Conservation (phyloP, 2,113 vertebrate species). For the Drymodes brunneopygia region DNA sequence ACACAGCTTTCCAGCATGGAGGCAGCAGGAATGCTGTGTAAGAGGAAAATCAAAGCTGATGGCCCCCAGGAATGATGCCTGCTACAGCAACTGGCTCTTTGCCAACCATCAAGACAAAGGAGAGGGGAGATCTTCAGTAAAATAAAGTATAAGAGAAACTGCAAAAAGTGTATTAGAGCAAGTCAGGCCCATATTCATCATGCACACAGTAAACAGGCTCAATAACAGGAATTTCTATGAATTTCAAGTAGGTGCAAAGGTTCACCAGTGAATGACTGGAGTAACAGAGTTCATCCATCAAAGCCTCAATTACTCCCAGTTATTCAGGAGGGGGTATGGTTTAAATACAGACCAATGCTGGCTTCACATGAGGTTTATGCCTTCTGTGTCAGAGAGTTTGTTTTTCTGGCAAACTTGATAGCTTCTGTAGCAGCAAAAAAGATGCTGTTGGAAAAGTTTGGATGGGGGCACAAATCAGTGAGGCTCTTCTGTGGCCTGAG, state of each 20-base stretch:
- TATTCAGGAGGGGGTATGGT: background rate
- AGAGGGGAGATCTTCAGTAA: background rate
- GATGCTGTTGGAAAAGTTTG: background rate
- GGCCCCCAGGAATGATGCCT: background rate
- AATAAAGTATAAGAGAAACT: background rate
- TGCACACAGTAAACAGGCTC: constrained; percentile 6
- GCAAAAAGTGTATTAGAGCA: background rate
- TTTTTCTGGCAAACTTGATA: background rate
- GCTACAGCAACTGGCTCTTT: background rate
- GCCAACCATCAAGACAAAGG: background rate
- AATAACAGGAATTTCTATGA: constrained; percentile 22
- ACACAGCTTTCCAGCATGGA: background rate
- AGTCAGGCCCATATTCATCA: background rate
- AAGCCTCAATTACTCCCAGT: constrained; percentile 14
- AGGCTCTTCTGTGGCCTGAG: background rate
- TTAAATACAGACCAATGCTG: background rate
- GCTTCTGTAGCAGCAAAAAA: background rate
- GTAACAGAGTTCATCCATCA: constrained; percentile 35
- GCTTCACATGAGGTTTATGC: background rate
- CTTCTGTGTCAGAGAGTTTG: background rate
- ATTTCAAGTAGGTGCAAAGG: constrained; percentile 27
- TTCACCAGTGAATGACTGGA: background rate
- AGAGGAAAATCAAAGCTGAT: constrained; percentile 3
- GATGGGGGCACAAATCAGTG: background rate
- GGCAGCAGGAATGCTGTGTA: rapidly evolving